These are phyloP conservation scores for Aquatica leii DNA, from an alignment of 2,888 invertebrate genomes.

Conservation along the genomic window DNA sequence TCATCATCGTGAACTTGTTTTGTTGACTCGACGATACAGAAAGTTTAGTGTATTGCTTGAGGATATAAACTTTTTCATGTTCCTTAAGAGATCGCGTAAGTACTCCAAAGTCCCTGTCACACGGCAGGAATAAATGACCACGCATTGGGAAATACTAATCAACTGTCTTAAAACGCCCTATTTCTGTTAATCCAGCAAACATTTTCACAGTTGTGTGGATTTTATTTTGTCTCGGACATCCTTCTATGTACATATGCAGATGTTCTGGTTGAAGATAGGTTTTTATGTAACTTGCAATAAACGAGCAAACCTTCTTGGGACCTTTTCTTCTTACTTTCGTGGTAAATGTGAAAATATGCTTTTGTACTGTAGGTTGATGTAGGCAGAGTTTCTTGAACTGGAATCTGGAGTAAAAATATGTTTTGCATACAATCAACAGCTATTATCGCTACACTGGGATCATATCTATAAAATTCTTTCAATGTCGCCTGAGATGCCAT, in stretches of 20 bases:
- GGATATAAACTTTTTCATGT: not conserved
- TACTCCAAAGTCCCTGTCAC: not conserved
- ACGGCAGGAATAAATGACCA: not conserved
- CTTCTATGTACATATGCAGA: too few relatives aligned
- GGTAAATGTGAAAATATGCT: conserved; percentile 28
- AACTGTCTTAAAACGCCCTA: conserved; percentile 1
- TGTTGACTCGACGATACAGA: not conserved
- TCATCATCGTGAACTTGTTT: conserved; percentile 32
- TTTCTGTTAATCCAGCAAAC: not conserved
- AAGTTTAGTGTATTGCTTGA: not conserved
- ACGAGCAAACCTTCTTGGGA: too few relatives aligned
- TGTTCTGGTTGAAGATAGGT: too few relatives aligned
- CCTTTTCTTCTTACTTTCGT: too few relatives aligned
- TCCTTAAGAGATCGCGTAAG: not conserved
- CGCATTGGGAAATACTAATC: not conserved
- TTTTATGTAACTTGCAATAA: too few relatives aligned
- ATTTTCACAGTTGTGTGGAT: conserved; percentile 20
- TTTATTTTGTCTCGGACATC: too few relatives aligned
- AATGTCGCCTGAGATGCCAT: conserved; percentile 29
- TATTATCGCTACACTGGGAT: conserved; percentile 31
- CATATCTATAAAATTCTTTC: conserved; percentile 18
- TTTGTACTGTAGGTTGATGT: conserved; percentile 35
- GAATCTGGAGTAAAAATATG: conserved; percentile 31
- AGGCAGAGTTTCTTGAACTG: conserved; percentile 40
- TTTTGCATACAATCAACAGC: conserved; percentile 39